Conservation (phyloP, 2,797 vertebrate genomes). For the Danio choprae region DNA sequence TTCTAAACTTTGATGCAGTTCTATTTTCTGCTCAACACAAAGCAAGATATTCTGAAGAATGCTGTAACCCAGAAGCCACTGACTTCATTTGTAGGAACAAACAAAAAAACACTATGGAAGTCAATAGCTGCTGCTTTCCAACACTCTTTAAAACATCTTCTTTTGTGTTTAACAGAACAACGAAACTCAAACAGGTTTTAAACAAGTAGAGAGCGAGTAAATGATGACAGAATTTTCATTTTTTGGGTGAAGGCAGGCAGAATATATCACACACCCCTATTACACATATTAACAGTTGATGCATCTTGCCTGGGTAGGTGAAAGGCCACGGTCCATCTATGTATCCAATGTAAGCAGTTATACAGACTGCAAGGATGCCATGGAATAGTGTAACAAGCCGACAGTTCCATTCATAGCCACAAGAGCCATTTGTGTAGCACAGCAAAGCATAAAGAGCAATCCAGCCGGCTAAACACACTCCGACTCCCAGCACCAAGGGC, state of each 20-base stretch:
- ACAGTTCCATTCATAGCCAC: slow-evolving; percentile 92
- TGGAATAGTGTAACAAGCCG: slow-evolving; percentile 92
- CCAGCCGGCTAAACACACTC: slow-evolving; percentile 87
- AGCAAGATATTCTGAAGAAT: no score
- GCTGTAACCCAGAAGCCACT: no score
- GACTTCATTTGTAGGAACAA: no score
- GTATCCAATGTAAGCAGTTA: slow-evolving; percentile 93
- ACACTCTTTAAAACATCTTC: no score
- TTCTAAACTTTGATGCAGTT: no score
- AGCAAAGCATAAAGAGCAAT: slow-evolving; percentile 84
- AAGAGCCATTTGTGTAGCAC: slow-evolving; percentile 79
- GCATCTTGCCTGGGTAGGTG: slow-evolving; percentile 86
- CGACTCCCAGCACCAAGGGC: slow-evolving; percentile 76
- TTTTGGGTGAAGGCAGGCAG: not conserved
- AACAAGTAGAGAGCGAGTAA: no score
- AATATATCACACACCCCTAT: not conserved
- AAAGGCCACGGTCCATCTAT: slow-evolving; percentile 96
- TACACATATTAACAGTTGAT: not conserved
- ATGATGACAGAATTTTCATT: no score
- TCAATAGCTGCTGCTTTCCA: no score
- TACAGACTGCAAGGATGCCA: slow-evolving; percentile 86
- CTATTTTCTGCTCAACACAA: no score
- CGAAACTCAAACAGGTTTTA: no score
- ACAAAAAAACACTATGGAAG: no score
- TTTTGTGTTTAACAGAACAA: no score